These are phyloP conservation scores for Caenorhabditis tropicalis DNA, from an alignment of 1,140 invertebrate species.

Conservation along the genomic window DNA sequence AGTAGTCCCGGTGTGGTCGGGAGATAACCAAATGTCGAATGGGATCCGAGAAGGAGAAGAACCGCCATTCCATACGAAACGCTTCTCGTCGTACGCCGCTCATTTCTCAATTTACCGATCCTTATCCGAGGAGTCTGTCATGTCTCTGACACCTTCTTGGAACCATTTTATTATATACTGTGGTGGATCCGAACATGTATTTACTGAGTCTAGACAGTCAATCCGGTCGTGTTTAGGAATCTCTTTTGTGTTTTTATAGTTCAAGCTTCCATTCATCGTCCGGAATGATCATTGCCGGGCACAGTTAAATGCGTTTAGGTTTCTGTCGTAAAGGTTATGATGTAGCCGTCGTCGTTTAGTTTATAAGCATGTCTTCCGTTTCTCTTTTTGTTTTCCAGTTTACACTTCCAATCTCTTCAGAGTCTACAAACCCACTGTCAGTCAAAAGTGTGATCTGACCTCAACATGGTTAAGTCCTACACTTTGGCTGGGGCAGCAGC, in stretches of 20 bases:
- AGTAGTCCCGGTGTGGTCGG: conserved; percentile 30
- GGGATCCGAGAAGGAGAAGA: background rate
- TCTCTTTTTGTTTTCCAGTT: background rate
- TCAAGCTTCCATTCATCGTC: conserved; percentile 15
- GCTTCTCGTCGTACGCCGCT: background rate
- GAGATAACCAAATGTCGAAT: background rate
- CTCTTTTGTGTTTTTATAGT: background rate
- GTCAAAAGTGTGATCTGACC: background rate
- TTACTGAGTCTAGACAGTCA: background rate
- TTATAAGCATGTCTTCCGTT: conserved; percentile 12
- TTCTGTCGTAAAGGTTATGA: conserved; percentile 29
- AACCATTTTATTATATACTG: background rate
- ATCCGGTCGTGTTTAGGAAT: background rate
- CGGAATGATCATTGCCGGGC: background rate
- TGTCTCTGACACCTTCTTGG: background rate
- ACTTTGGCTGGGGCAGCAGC: conserved; percentile 24
- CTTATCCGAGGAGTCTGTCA: background rate
- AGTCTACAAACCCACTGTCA: background rate
- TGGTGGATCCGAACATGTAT: background rate
- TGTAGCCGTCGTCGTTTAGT: conserved; percentile 1
- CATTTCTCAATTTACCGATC: conserved; percentile 6
- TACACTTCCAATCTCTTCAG: background rate
- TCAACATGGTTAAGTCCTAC: conserved; percentile 38
- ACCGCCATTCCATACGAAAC: background rate
- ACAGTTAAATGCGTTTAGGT: background rate